Evolutionary conservation across 2,797 vertebrate species (phyloP).

Genomic region (Smutsia gigantea): DNA sequence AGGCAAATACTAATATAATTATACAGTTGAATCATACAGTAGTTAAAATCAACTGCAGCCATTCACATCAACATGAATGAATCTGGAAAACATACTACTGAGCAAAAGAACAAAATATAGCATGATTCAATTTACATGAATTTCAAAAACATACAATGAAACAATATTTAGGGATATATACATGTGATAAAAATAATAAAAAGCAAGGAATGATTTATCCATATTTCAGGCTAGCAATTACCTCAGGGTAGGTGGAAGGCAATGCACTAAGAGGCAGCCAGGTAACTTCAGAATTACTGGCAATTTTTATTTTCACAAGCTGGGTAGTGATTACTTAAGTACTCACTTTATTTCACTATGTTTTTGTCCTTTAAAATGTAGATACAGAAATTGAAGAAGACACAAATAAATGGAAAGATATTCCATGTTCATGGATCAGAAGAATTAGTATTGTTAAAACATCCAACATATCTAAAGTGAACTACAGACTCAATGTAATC

Average conservation of each 20-base stretch:
- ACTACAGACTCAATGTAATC: no score
- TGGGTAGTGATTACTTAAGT: not conserved
- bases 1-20: not conserved
- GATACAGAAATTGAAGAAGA: not conserved
- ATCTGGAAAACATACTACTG: not conserved
- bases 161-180: not conserved
- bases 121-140: slow-evolving; percentile 12
- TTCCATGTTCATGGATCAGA: no score
- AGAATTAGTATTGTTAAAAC: no score
- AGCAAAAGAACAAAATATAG: not conserved
- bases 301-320: slow-evolving; percentile 39
- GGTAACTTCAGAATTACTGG: not conserved
- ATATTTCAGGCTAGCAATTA: not conserved
- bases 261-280: not conserved
- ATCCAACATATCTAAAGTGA: no score
- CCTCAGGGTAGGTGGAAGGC: not conserved
- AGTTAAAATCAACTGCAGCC: slow-evolving; percentile 24
- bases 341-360: not conserved
- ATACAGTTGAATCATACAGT: not conserved
- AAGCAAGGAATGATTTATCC: not conserved
- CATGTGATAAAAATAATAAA: not conserved
- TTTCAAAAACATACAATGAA: slow-evolving; percentile 21
- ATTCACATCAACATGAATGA: not conserved
- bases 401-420: not conserved
- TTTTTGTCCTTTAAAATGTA: slow-evolving; percentile 45